Conservation (phyloP, 2,888 invertebrate genomes). For the Esperia sulphurella region DNA sequence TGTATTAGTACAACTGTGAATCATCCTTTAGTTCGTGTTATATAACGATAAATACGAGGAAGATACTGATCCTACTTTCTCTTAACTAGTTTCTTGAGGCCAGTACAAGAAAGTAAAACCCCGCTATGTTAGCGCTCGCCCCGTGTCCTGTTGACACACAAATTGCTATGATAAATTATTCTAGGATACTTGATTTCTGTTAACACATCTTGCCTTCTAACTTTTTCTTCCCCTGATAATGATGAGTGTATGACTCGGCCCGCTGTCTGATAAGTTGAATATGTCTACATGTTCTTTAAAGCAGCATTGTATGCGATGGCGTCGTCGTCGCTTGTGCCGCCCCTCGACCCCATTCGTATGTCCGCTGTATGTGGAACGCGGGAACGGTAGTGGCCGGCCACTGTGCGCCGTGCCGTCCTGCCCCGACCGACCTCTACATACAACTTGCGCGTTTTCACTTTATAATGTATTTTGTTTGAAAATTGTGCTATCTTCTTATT, state of each 20-base stretch:
- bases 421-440: slow-evolving; percentile 11
- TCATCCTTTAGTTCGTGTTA: slow-evolving; percentile 35
- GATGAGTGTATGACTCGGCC: neutral
- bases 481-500: slow-evolving; percentile 3
- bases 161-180: slow-evolving; percentile 65
- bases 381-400: slow-evolving; percentile 56
- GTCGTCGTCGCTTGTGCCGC: slow-evolving; percentile 14
- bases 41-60: slow-evolving; percentile 62
- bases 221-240: neutral
- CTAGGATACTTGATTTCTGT: slow-evolving; percentile 46
- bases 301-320: slow-evolving; percentile 1
- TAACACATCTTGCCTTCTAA: neutral
- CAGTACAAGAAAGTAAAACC: slow-evolving; percentile 77
- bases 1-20: neutral
- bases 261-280: neutral
- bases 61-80: slow-evolving; percentile 75
- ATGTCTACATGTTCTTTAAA: neutral
- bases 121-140: slow-evolving; percentile 71
- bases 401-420: slow-evolving; percentile 50
- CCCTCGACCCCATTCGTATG: slow-evolving; percentile 18
- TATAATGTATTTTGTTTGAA: slow-evolving; percentile 11
- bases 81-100: slow-evolving; percentile 75
- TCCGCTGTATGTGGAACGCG: slow-evolving; percentile 62
- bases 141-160: slow-evolving; percentile 76
- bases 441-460: slow-evolving; percentile 19